Evolutionary conservation across 37 sponge, comb jelly and placozoan genomes (phyloP).

Genomic region (Halichondria panicea): DNA sequence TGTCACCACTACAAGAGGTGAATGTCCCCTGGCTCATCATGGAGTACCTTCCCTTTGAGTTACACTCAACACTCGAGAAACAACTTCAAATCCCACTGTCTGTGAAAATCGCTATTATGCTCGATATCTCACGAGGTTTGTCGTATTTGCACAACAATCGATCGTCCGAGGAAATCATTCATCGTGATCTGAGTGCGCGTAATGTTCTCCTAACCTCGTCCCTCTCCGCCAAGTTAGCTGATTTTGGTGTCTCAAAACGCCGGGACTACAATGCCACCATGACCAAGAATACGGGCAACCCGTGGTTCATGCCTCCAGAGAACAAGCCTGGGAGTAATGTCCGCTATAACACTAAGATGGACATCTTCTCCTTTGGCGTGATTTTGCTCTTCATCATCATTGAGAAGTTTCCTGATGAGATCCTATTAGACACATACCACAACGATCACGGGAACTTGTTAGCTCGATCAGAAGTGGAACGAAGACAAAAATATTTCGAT

Average conservation of each 20-base stretch:
- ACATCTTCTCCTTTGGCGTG: conserved; percentile 65
- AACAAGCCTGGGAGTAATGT: not conserved
- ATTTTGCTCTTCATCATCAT: conserved; percentile 35
- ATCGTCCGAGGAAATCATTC: conserved; percentile 44
- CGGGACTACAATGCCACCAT: not conserved
- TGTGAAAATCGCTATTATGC: conserved; percentile 28
- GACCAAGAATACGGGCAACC: conserved; percentile 13
- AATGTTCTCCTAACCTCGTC: conserved; percentile 45
- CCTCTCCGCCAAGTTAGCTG: conserved; percentile 56
- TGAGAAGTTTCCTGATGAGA: conserved; percentile 32
- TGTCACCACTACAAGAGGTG: too few species aligned
- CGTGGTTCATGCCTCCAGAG: conserved; percentile 37
- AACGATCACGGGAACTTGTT: not conserved
- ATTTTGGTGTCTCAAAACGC: conserved; percentile 57
- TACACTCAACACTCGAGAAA: conserved; percentile 10
- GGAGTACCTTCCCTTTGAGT: conserved; percentile 32
- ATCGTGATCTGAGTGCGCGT: conserved; percentile 56
- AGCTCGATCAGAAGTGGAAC: conserved; percentile 39
- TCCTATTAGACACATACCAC: conserved; percentile 5
- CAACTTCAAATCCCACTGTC: conserved; percentile 7
- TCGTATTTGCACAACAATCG: conserved; percentile 48
- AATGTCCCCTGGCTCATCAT: conserved; percentile 39
- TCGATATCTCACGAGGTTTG: conserved; percentile 46
- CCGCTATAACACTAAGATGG: conserved; percentile 4
- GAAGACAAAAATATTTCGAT: conserved; percentile 31